Base-by-base conservation (phyloP, 2,888 invertebrate species). In the Taphrorychus bicolor region DNA sequence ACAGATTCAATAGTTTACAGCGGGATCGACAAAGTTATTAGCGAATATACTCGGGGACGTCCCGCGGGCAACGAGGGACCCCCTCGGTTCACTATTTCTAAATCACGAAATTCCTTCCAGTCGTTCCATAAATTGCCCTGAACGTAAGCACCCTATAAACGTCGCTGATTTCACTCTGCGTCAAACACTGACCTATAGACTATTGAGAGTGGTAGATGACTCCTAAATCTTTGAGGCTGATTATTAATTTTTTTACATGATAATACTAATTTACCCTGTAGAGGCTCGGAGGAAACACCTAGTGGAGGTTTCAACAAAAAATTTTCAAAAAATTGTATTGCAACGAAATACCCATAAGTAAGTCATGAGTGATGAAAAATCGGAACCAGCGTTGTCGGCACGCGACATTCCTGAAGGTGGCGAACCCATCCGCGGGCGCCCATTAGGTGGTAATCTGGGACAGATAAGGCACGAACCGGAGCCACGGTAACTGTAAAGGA, bases 401-500 rank as follows among this genome's bases (percentile, higher is more conserved):
- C 45, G 45, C 45, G 45, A 45, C 45, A 45, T 45, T 45, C 45
- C 17, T 17, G 17, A 45, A 45, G 45, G 45, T 45, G 45, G 45
- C 45, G 45, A 45, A 32, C 32, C 32, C 32, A 32, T 32, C 32
- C 32, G 32, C 32, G 32, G 32, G 45, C 45, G 14, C 45, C 45
- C 45, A 59, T 57, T 58, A 58, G 48, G 41, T 18, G 32, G 17
- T 21, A 59, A 60, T 49, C 62, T 58, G 58, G 76, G 74, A 72
- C 76, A 76, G 72, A 72, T 73, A 69, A 67, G 69, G 67, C 77
- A 77, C 77, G 77, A 76, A 72, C 74, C 63, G 62, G 51, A 65
- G 70, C 17, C 45, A 14, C 53, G 66, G 53, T 73, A 75, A 76
- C 74, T 73, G 74, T 73, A 73, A 71, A 72, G 62, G 69, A 73